Evolutionary conservation across 2,888 invertebrate species (phyloP), one percentile per base, ranked within the genome.

Genomic region (Apamea epomidion): DNA sequence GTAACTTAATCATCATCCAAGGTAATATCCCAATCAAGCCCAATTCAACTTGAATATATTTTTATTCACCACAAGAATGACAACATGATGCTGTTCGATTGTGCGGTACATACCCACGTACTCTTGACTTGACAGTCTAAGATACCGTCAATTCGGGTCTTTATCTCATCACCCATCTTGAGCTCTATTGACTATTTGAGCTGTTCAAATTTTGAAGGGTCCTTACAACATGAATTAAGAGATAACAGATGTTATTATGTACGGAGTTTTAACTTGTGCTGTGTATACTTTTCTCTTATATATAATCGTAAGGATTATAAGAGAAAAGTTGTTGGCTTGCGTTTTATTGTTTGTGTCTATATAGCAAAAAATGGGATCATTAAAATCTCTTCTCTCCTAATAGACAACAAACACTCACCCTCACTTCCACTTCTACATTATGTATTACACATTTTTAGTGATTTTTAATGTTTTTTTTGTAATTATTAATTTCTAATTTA

Each of bases 121-220:
- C 81, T 86, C 81, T 84, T 78, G 83, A 86, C 89, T 87, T 93
- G 94, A 94, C 94, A 92, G 92, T 91, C 83, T 85, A 88, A 85
- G 93, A 93, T 93, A 92, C 90, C 92, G 92, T 92, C 93, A 89
- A 89, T 90, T 90, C 83, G 87, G 81, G 80, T 88, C 87, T 87
- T 88, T 94, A 94, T 94, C 94, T 85, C 85, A 81, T 88, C 90
- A 91, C 90, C 85, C 89, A 94, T 94, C 94, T 91, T 87, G 85
- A 87, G 78, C 80, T 89, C 90, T 90, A 91, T 91, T 90, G 91
- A 91, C 90, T 91, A 83, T 87, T 87, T 74, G 76, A 89, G 86
- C 87, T 87, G 85, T 86, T 90, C 82, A 86, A 90, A 89, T 82
- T 89, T 83, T 89, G 90, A 91, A 91, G 90, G 90, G 90, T 91